A percentile compares a stretch with the other conserved stretches of the same genome.
These are phyloP conservation scores for Enteromius viviparus DNA, from an alignment of 2,797 vertebrate genomes.

Conservation along the genomic window DNA sequence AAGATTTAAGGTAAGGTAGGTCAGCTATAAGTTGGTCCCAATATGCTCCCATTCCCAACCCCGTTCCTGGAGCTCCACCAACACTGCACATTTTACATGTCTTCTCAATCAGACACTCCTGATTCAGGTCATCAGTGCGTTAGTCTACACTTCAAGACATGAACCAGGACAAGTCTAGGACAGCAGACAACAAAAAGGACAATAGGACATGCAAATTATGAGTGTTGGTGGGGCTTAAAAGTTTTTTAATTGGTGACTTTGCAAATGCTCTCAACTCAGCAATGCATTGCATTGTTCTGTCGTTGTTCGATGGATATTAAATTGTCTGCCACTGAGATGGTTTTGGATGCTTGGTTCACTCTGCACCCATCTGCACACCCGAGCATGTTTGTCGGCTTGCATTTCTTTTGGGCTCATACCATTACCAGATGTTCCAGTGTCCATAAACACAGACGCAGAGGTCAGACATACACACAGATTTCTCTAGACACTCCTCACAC, in stretches of 20 bases:
- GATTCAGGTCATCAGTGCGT: background rate
- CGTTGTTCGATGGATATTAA: too few species aligned
- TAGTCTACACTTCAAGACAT: too few species aligned
- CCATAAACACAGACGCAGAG: slow-evolving; percentile 58
- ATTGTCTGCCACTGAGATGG: background rate
- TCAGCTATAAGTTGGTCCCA: background rate
- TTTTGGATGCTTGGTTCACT: background rate
- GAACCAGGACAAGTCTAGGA: background rate
- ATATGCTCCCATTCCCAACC: background rate
- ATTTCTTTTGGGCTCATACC: slow-evolving; percentile 46
- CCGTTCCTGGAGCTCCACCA: background rate
- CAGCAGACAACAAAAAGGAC: background rate
- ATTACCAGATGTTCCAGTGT: slow-evolving; percentile 63
- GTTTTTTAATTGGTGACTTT: background rate
- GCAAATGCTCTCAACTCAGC: slow-evolving; percentile 4
- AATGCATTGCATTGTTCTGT: too few species aligned
- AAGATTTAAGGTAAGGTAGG: background rate
- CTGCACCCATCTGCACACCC: background rate
- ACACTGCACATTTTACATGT: background rate
- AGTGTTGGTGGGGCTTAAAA: background rate
- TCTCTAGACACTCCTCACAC: slow-evolving; percentile 50
- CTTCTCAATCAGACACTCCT: background rate
- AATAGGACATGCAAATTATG: background rate
- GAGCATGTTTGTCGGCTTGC: background rate
- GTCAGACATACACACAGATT: slow-evolving; percentile 40